Percentiles rank a stretch among this genome's conserved stretches.
Conservation (phyloP, 2,888 invertebrate genomes). For the Hydrotaea diabolus region DNA sequence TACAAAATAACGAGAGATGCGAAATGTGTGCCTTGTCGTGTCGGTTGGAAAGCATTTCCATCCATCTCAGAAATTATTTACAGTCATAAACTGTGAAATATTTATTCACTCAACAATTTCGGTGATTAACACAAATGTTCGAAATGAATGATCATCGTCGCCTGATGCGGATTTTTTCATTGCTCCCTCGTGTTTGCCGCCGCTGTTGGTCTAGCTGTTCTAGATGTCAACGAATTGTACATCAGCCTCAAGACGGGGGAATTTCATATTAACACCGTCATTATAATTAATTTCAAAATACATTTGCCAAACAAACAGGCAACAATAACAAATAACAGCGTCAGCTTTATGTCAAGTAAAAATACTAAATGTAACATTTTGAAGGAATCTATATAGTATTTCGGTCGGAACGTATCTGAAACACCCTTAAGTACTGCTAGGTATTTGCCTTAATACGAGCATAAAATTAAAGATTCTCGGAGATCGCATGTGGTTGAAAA, state of each 20-base stretch:
- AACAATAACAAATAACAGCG: conserved; percentile 10
- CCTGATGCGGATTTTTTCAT: background rate
- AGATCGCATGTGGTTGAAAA: too few species aligned
- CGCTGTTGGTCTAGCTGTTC: background rate
- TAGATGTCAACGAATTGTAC: conserved; percentile 14
- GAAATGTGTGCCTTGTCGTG: conserved; percentile 36
- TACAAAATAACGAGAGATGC: background rate
- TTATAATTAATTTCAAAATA: conserved; percentile 57
- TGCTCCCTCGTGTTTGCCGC: background rate
- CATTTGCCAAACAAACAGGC: conserved; percentile 31
- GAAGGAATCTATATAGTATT: background rate
- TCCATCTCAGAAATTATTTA: conserved; percentile 34
- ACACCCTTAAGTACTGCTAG: background rate
- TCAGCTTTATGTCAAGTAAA: background rate
- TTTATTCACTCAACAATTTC: conserved; percentile 37
- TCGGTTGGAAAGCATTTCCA: conserved; percentile 1
- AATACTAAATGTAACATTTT: background rate
- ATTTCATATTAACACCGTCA: conserved; percentile 47
- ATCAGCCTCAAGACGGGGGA: background rate
- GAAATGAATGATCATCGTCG: conserved; percentile 47
- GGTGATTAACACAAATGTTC: conserved; percentile 55
- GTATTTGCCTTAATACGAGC: too few species aligned
- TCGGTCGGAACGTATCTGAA: background rate
- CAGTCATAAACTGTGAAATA: conserved; percentile 44
- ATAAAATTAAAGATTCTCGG: too few species aligned